Evolutionary conservation across 2,888 invertebrate genomes (phyloP), one percentile per base, ranked within the genome.

Genomic region (Dryomyza anilis): DNA sequence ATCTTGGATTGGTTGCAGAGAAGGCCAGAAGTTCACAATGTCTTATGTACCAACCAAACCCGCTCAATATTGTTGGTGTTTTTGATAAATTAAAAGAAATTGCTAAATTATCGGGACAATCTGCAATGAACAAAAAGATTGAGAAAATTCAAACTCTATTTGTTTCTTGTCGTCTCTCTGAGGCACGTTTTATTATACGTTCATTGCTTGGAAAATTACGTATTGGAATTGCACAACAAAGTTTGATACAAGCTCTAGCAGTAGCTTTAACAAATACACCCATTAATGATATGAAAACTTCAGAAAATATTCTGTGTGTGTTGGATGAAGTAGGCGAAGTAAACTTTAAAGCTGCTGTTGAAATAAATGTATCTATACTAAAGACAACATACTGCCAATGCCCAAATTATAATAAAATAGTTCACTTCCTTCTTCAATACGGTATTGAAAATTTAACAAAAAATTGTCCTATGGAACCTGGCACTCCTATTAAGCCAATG

Each of bases 371-470:
- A n/a, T n/a, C 93, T 0, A 84, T 94, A 14, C 87, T 98, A 27
- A 98, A 98, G 85, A 94, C 94, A 1, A 93, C 96, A 0, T 98
- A 96, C 84, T 95, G 96, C 84, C 95, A 97, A 84, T 98, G 98
- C 79, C 98, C 99, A 19, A 95, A 94, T 85, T 98, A 96, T 83
- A 93, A 94, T 73, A 86, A 87, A 74, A 87, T 99, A 14, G 85
- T 98, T 62, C 89, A 92, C 0, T 90, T 90, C 10, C 81, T 98
- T 50, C 81, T 98, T 66, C 82, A 88, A 74, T 87, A 92, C 73
- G 97, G 97, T 0, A 86, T 94, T 6, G 83, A 85, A 8, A 88
- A 87, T 36, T 85, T 99, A 63, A 91, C 93, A 0, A 84, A 87
- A 36, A 88, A 90, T 76, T 98, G 98, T 82, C 91, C 91, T 75